A percentile compares a stretch with the other conserved stretches of the same genome.
phyloP scores from a whole-genome alignment of 1,140 invertebrate genomes.

The Brachionus paranguensis region DNA sequence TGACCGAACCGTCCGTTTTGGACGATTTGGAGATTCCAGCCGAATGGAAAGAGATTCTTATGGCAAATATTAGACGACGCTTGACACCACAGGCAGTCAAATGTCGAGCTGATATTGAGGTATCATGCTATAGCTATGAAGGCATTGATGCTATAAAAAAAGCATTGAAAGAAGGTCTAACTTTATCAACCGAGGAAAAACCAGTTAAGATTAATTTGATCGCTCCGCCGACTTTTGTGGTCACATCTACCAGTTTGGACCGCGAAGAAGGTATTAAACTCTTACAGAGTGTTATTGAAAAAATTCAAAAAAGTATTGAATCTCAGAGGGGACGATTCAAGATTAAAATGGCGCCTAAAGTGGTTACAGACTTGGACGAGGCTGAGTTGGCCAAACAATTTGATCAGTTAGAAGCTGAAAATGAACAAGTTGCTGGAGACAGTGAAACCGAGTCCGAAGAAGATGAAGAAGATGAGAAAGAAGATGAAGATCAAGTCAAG shows the following conservation, averaged over 20 bases:
- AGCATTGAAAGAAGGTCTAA: slow-evolving; percentile 83
- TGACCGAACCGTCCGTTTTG: slow-evolving; percentile 80
- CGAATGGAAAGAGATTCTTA: slow-evolving; percentile 79
- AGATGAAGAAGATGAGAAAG: slow-evolving; percentile 38
- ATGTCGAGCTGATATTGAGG: slow-evolving; percentile 91
- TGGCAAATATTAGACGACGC: slow-evolving; percentile 90
- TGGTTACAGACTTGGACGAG: slow-evolving; percentile 94
- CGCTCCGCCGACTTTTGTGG: slow-evolving; percentile 94
- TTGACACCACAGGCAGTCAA: slow-evolving; percentile 96
- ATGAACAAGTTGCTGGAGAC: slow-evolving; percentile 76
- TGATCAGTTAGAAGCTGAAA: slow-evolving; percentile 84
- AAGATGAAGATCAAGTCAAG: not conserved
- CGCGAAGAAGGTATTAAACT: slow-evolving; percentile 83
- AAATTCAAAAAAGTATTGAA: slow-evolving; percentile 76
- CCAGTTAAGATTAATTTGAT: slow-evolving; percentile 80
- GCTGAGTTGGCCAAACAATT: slow-evolving; percentile 79
- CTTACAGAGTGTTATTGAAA: slow-evolving; percentile 77
- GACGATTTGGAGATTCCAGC: slow-evolving; percentile 92
- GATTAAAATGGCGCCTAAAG: slow-evolving; percentile 90
- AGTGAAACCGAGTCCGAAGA: slow-evolving; percentile 47
- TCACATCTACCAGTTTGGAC: slow-evolving; percentile 95
- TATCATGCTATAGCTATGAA: slow-evolving; percentile 95
- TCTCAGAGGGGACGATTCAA: slow-evolving; percentile 82
- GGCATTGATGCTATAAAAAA: slow-evolving; percentile 97
- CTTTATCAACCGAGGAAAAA: slow-evolving; percentile 61